Percentiles rank a stretch among this genome's conserved stretches.
These are phyloP conservation scores for Dipodomys ordii DNA, from an alignment of 2,113 vertebrate genomes.

Conservation along the genomic window DNA sequence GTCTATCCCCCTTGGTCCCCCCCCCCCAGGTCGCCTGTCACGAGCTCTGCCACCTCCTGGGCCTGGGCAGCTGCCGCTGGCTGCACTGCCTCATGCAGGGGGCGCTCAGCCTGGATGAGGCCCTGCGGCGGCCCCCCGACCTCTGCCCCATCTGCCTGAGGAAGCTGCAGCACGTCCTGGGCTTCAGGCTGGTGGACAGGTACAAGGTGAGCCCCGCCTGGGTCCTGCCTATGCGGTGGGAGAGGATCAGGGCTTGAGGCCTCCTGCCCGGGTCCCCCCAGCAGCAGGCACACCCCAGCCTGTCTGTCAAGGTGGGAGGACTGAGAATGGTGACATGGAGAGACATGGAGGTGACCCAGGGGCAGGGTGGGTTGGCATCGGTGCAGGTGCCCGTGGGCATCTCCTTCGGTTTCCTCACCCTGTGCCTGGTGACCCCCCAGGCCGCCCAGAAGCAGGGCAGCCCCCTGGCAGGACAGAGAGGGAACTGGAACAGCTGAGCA, in stretches of 20 bases:
- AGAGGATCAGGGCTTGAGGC: not conserved
- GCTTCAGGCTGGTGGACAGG: conserved; percentile 87
- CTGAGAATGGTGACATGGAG: not conserved
- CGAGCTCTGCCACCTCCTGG: conserved; percentile 87
- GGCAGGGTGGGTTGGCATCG: not conserved
- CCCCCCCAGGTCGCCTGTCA: conserved; percentile 84
- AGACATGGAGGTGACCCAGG: too few relatives aligned
- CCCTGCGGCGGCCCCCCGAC: conserved; percentile 84
- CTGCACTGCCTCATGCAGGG: conserved; percentile 89
- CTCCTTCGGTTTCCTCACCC: not conserved
- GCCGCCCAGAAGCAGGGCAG: not conserved
- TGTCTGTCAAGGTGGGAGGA: not conserved
- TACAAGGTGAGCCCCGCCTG: conserved; percentile 83
- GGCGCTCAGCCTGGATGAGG: conserved; percentile 84
- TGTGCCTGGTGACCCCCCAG: too few relatives aligned
- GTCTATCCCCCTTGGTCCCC: not conserved
- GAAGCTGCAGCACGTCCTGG: conserved; percentile 87
- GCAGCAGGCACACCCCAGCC: not conserved
- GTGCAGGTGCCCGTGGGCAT: too few relatives aligned
- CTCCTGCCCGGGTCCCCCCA: not conserved
- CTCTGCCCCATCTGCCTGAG: conserved; percentile 88
- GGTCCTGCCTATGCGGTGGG: not conserved
- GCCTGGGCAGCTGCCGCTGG: conserved; percentile 88
- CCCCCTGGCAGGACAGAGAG: not conserved
- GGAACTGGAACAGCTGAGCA: too few relatives aligned